A percentile compares a stretch with the other conserved stretches of the same genome.
These are phyloP conservation scores for Acrocephalus scirpaceus DNA, from an alignment of 2,797 vertebrate genomes.

Conservation along the genomic window DNA sequence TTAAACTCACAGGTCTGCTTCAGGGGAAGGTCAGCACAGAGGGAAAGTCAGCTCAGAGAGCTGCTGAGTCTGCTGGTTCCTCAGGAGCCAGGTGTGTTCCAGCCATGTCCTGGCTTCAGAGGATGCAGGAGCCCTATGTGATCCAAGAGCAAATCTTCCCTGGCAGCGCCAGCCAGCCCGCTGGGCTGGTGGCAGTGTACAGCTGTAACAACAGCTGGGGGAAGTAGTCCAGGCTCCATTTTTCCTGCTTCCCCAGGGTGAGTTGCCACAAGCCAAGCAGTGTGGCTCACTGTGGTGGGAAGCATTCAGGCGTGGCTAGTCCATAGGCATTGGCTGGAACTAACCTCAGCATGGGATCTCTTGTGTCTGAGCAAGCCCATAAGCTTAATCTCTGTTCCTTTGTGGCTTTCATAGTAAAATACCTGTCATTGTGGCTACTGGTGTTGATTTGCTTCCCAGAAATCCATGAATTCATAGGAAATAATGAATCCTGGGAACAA, in stretches of 20 bases:
- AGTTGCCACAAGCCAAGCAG: neutral
- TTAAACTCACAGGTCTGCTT: neutral
- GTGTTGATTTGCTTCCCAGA: neutral
- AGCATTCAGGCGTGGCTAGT: neutral
- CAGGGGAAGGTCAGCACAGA: neutral
- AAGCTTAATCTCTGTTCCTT: neutral
- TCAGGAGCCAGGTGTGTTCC: neutral
- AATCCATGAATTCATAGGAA: neutral
- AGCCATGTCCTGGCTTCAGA: neutral
- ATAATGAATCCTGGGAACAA: neutral
- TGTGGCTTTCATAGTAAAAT: neutral
- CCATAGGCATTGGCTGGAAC: neutral
- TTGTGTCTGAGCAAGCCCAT: neutral
- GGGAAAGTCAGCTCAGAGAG: neutral
- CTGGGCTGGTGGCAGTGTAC: neutral
- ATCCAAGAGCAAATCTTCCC: neutral
- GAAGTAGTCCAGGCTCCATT: neutral
- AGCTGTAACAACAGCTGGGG: neutral
- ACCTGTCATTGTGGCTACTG: neutral
- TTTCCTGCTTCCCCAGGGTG: neutral
- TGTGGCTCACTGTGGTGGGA: accelerated
- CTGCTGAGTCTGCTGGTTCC: neutral
- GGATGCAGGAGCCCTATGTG: neutral
- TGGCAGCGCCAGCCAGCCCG: neutral
- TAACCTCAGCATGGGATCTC: neutral